A percentile compares a stretch with the other conserved stretches of the same genome.
These are phyloP conservation scores for Metacarcinus magister DNA, from an alignment of 2,888 invertebrate genomes.

Conservation along the genomic window DNA sequence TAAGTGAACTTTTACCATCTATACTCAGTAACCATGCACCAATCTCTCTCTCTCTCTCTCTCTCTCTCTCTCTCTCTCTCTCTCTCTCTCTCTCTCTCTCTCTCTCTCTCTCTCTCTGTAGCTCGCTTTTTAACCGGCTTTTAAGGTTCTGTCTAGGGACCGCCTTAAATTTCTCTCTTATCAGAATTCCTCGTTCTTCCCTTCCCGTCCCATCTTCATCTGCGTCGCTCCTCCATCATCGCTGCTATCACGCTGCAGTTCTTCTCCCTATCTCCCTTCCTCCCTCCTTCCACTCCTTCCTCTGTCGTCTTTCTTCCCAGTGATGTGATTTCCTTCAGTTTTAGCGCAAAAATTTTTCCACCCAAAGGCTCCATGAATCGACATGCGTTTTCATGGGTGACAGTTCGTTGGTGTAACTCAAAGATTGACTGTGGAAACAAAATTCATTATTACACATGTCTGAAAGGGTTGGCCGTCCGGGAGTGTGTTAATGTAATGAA, in stretches of 20 bases:
- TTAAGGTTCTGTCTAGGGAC: neutral
- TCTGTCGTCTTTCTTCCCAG: constrained; percentile 26
- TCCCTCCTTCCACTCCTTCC: neutral
- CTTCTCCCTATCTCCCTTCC: neutral
- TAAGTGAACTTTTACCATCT: no score
- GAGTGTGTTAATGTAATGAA: no score
- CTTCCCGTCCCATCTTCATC: neutral
- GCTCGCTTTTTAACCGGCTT: constrained; percentile 4
- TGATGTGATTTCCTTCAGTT: neutral
- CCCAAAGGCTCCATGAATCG: neutral
- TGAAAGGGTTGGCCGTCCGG: no score
- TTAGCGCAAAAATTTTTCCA: neutral
- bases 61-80: constrained; percentile 17
- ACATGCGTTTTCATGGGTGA: neutral
- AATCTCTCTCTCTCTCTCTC: neutral
- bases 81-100: constrained; percentile 54
- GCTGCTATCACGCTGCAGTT: constrained; percentile 13
- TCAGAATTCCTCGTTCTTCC: constrained; percentile 8
- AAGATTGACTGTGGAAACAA: neutral
- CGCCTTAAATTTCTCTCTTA: constrained; percentile 11
- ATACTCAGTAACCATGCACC: no score
- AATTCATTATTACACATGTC: no score
- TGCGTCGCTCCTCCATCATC: constrained; percentile 10
- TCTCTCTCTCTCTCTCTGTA: constrained; percentile 43
- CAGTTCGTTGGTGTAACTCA: constrained; percentile 7